A percentile compares a stretch with the other conserved stretches of the same genome.
Evolutionary conservation across 2,888 invertebrate species (phyloP).

Genomic region (Taenaris catops): DNA sequence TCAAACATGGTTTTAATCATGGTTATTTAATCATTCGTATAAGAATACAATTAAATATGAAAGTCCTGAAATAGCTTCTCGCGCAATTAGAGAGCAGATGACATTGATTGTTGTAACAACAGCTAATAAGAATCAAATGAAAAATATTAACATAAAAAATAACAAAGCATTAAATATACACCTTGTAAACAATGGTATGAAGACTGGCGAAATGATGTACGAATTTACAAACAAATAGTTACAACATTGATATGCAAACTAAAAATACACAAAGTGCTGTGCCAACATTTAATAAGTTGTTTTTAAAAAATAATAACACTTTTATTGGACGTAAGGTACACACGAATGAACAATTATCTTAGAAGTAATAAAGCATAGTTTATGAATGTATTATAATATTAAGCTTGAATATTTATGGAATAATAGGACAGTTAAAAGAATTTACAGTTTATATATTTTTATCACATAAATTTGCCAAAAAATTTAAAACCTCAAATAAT

Average conservation of each 20-base stretch:
- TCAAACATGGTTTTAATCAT: too few relatives aligned
- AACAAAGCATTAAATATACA: constrained; percentile 54
- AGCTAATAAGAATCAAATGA: constrained; percentile 73
- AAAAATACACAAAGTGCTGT: constrained; percentile 68
- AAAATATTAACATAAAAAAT: constrained; percentile 55
- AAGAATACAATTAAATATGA: neutral
- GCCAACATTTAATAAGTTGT: constrained; percentile 37
- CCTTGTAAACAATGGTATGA: constrained; percentile 39
- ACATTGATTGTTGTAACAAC: constrained; percentile 67
- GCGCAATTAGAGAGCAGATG: constrained; percentile 64
- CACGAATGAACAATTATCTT: neutral
- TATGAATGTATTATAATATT: neutral
- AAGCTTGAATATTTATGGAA: too few relatives aligned
- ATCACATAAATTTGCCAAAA: neutral
- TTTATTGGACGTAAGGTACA: too few relatives aligned
- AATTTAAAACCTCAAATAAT: neutral
- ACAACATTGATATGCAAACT: constrained; percentile 75
- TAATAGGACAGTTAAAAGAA: too few relatives aligned
- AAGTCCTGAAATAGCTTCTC: constrained; percentile 28
- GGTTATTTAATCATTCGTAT: neutral
- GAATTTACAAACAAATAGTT: constrained; percentile 57
- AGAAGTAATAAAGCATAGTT: constrained; percentile 2
- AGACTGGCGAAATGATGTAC: constrained; percentile 58
- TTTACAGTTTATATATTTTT: too few relatives aligned
- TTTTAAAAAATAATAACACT: neutral